Conservation (phyloP, 2,113 vertebrate genomes). For the Muntiacus muntjak region DNA sequence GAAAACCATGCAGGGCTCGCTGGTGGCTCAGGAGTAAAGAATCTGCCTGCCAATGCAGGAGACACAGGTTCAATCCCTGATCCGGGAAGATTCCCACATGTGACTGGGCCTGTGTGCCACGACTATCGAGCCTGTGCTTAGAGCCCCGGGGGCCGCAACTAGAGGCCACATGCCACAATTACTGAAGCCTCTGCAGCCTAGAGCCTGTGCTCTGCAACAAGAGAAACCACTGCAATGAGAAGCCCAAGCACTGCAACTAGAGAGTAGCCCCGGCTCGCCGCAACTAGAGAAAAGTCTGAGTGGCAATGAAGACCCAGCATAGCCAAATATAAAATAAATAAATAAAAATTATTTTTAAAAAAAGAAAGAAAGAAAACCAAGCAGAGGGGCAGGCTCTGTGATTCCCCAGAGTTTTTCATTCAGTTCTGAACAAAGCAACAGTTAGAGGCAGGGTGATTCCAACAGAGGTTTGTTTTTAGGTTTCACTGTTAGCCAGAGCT, state of each 20-base stretch:
- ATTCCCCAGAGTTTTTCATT: not conserved
- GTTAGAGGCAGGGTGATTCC: not conserved
- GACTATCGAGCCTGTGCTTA: not conserved
- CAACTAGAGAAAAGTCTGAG: not conserved
- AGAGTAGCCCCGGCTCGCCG: accelerated
- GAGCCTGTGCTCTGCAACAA: not conserved
- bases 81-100: not conserved
- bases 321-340: not conserved
- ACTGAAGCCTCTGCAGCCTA: not conserved
- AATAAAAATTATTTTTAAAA: not conserved
- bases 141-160: not conserved
- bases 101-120: not conserved
- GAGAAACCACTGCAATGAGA: not conserved
- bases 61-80: not conserved
- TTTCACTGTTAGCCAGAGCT: not conserved
- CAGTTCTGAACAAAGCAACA: not conserved
- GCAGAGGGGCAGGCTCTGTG: not conserved
- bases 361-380: not conserved
- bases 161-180: not conserved
- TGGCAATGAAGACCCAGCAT: not conserved
- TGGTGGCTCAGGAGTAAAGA: not conserved
- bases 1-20: not conserved
- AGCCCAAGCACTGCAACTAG: not conserved
- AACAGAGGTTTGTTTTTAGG: not conserved
- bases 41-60: not conserved